Evolutionary conservation across 2,888 invertebrate genomes (phyloP).

Genomic region (Megalurothrips usitatus): DNA sequence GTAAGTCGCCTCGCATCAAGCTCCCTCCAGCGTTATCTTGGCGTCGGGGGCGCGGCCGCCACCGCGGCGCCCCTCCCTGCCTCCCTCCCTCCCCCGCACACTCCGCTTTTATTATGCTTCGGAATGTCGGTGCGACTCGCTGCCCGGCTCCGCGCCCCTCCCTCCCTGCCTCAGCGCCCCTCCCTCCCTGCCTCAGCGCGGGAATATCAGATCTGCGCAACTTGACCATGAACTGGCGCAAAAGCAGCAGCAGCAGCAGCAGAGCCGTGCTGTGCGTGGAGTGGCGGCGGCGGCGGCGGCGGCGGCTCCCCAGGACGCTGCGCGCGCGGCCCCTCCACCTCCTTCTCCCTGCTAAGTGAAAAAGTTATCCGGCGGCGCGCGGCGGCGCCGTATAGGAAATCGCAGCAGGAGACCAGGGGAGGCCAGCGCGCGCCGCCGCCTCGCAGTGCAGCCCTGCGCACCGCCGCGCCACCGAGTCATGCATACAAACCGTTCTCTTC

Average conservation of each 20-base stretch:
- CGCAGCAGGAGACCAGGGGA: too few species aligned
- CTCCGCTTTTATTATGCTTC: constrained; percentile 11
- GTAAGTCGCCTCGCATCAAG: not conserved
- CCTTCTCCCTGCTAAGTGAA: not conserved
- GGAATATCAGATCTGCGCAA: not conserved
- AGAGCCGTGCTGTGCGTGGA: not conserved
- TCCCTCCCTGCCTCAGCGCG: not conserved
- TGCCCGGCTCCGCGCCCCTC: not conserved
- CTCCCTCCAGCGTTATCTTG: not conserved
- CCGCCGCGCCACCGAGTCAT: too few species aligned
- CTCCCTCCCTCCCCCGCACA: not conserved
- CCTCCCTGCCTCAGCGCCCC: too few species aligned
- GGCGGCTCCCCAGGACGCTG: not conserved
- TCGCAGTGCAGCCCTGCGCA: too few species aligned
- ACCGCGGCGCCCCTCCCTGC: not conserved
- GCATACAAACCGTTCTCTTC: too few species aligned
- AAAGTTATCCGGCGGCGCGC: not conserved
- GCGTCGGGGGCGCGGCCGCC: too few species aligned
- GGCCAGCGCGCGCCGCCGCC: too few species aligned
- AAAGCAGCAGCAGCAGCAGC: not conserved
- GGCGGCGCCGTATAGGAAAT: not conserved
- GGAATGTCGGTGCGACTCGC: not conserved
- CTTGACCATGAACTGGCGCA: not conserved
- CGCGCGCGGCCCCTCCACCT: not conserved
- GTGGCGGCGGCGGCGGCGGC: not conserved